These are phyloP conservation scores for Autographa gamma DNA, from an alignment of 2,888 invertebrate species.

Conservation along the genomic window DNA sequence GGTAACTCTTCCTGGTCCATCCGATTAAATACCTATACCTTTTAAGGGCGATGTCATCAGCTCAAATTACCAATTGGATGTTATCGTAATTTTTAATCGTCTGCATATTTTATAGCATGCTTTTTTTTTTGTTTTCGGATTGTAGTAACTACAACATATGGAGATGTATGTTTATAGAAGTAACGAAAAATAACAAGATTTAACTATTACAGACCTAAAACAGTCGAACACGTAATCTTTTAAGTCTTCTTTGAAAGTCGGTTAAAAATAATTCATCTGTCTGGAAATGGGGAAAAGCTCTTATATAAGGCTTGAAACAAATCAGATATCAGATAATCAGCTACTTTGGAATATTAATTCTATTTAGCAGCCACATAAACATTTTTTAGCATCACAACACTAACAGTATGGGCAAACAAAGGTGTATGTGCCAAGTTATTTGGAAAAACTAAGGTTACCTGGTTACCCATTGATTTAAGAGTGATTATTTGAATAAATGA, in stretches of 20 bases:
- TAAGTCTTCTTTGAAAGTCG: too few species aligned
- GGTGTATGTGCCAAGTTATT: not conserved
- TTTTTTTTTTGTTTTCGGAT: not conserved
- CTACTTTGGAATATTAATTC: too few species aligned
- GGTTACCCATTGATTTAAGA: not conserved
- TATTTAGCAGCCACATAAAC: too few species aligned
- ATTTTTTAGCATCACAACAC: not conserved
- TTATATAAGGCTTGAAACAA: too few species aligned
- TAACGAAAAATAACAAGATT: not conserved
- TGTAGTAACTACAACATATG: not conserved
- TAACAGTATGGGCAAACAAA: not conserved
- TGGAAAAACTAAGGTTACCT: not conserved
- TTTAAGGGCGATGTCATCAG: slow-evolving; percentile 8
- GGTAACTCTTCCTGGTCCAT: not conserved
- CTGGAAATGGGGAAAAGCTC: too few species aligned
- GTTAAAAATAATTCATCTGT: too few species aligned
- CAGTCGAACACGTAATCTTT: too few species aligned
- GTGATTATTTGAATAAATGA: slow-evolving; percentile 4
- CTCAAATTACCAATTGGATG: not conserved
- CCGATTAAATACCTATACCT: slow-evolving; percentile 20
- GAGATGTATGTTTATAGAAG: not conserved
- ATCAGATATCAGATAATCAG: too few species aligned
- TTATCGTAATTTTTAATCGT: not conserved
- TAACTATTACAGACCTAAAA: too few species aligned
- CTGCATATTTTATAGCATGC: not conserved